Percentiles rank a stretch among this genome's conserved stretches.
Evolutionary conservation across 1,140 invertebrate species (phyloP).

Genomic region (Camponotus pennsylvanicus): DNA sequence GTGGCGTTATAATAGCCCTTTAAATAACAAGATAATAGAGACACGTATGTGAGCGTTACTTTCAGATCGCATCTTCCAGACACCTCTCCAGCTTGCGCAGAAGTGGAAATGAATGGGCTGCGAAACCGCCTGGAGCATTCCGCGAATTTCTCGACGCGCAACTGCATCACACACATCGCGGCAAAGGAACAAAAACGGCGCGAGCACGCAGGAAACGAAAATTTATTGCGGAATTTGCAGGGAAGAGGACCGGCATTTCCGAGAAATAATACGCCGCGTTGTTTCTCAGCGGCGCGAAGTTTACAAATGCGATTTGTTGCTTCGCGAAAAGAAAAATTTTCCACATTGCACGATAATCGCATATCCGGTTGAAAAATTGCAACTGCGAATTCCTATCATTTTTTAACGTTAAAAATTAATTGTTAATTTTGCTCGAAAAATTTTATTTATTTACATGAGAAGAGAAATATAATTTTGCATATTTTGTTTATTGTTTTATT

Average conservation of each 20-base stretch:
- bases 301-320: slow-evolving; percentile 8
- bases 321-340: neutral
- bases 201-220: slow-evolving; percentile 60
- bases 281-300: slow-evolving; percentile 13
- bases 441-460: neutral
- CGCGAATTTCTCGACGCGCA: slow-evolving; percentile 53
- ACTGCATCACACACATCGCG: slow-evolving; percentile 10
- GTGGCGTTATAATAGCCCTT: slow-evolving; percentile 18
- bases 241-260: slow-evolving; percentile 57
- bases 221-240: slow-evolving; percentile 74
- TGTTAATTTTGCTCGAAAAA: neutral
- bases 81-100: slow-evolving; percentile 19
- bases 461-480: neutral
- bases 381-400: neutral
- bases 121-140: slow-evolving; percentile 60
- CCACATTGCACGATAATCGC: neutral
- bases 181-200: slow-evolving; percentile 22
- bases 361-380: neutral
- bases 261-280: slow-evolving; percentile 50
- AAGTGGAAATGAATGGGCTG: slow-evolving; percentile 60
- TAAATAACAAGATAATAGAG: slow-evolving; percentile 65
- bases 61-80: slow-evolving; percentile 42
- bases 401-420: neutral
- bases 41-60: slow-evolving; percentile 21
- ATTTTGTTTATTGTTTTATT: neutral